These are phyloP conservation scores for Cyprinodon brontotheroides DNA, from an alignment of 2,113 vertebrate species.

Conservation along the genomic window DNA sequence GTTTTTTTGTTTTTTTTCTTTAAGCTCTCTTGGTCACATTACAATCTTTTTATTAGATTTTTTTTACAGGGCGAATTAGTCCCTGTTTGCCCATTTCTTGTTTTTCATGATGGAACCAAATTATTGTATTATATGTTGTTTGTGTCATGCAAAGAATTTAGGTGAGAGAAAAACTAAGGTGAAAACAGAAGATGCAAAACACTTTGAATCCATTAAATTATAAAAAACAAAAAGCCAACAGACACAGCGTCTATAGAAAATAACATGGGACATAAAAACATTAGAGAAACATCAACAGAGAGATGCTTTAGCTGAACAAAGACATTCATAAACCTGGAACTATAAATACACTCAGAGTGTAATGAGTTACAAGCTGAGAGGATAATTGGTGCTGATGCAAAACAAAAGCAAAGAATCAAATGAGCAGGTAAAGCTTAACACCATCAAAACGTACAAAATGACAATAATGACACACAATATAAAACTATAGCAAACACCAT, in stretches of 20 bases:
- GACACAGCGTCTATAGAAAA: background rate
- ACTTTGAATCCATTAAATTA: background rate
- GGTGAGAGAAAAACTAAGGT: background rate
- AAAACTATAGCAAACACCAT: background rate
- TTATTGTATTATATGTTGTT: background rate
- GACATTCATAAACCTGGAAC: background rate
- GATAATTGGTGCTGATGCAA: background rate
- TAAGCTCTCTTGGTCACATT: background rate
- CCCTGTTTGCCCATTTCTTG: slow-evolving; percentile 4
- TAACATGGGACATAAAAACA: background rate
- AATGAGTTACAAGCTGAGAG: background rate
- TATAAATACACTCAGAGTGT: background rate
- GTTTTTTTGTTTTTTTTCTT: slow-evolving; percentile 13
- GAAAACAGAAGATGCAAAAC: background rate
- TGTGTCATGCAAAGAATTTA: background rate
- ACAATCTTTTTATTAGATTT: slow-evolving; percentile 1
- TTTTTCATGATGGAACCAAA: slow-evolving; percentile 2
- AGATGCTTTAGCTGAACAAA: background rate
- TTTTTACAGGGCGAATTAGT: background rate
- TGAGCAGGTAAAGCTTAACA: background rate
- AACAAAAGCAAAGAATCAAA: background rate
- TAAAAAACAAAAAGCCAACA: background rate
- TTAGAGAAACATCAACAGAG: background rate
- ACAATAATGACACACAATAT: background rate
- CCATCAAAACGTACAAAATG: background rate